A percentile compares a stretch with the other conserved stretches of the same genome.
Conservation (phyloP, 2,113 vertebrate species). For the Urocolius indicus region DNA sequence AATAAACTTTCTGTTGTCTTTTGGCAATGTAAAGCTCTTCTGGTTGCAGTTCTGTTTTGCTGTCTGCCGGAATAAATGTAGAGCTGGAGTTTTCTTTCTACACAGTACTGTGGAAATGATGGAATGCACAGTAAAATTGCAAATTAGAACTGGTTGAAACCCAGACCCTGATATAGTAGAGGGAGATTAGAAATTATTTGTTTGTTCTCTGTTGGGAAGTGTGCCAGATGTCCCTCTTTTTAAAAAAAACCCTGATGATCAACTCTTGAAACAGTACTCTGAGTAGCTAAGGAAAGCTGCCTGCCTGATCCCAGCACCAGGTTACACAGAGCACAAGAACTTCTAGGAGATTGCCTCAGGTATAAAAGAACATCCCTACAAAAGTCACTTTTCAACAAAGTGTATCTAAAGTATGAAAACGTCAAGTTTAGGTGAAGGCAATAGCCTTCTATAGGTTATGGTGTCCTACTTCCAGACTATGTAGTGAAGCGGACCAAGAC, state of each 20-base stretch:
- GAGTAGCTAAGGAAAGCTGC: not conserved
- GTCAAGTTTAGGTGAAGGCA: not conserved
- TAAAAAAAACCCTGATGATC: not conserved
- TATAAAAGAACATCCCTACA: not conserved
- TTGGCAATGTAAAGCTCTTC: not conserved
- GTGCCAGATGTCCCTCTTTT: conserved; percentile 64
- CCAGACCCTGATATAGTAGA: conserved; percentile 34
- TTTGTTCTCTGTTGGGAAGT: conserved; percentile 40
- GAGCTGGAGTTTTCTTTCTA: not conserved
- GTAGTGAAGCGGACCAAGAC: not conserved
- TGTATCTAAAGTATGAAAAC: fast-evolving
- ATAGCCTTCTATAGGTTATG: not conserved
- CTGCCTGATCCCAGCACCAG: not conserved
- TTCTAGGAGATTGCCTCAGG: not conserved
- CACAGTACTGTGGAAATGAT: not conserved
- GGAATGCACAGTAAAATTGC: conserved; percentile 18
- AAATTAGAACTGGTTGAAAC: conserved; percentile 52
- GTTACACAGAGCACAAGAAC: too few relatives aligned
- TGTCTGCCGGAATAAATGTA: not conserved
- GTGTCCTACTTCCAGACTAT: not conserved
- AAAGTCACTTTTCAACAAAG: not conserved
- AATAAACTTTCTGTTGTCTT: not conserved
- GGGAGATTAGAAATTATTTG: conserved; percentile 59
- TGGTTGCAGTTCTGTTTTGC: not conserved
- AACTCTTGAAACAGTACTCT: not conserved